Percentiles rank a stretch among this genome's conserved stretches.
Conservation (phyloP, 1,140 invertebrate genomes). For the Phthorimaea operculella region DNA sequence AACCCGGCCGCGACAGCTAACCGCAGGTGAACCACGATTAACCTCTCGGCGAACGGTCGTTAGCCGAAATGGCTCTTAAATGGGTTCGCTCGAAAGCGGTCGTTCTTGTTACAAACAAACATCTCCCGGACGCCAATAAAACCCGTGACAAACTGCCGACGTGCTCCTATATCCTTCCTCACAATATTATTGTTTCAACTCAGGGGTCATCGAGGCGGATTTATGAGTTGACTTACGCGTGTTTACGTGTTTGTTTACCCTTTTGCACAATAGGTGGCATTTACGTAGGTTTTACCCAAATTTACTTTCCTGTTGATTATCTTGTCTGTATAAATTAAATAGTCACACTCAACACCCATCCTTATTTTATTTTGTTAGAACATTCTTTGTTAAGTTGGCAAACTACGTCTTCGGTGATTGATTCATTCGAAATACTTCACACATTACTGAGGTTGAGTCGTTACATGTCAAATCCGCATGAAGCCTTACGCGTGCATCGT, state of each 20-base stretch:
- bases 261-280: too few relatives aligned
- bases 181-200: slow-evolving; percentile 28
- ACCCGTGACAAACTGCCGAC: slow-evolving; percentile 40
- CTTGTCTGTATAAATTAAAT: too few relatives aligned
- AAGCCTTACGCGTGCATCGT: too few relatives aligned
- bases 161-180: slow-evolving; percentile 26
- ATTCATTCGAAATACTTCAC: too few relatives aligned
- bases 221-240: background rate
- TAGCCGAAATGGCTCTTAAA: slow-evolving; percentile 50
- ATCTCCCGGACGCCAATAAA: slow-evolving; percentile 43
- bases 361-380: too few relatives aligned
- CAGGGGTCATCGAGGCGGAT: background rate
- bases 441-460: too few relatives aligned
- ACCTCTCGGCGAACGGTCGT: slow-evolving; percentile 52
- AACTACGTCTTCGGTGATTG: too few relatives aligned
- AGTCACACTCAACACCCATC: too few relatives aligned
- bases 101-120: slow-evolving; percentile 40
- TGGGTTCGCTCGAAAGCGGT: slow-evolving; percentile 29
- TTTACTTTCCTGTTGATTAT: too few relatives aligned
- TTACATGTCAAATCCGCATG: too few relatives aligned
- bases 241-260: background rate
- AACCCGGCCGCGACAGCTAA: slow-evolving; percentile 39
- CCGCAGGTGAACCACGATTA: slow-evolving; percentile 51
- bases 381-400: too few relatives aligned
- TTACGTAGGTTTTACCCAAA: too few relatives aligned